Evolutionary conservation across 2,797 vertebrate species (phyloP).

Genomic region (Sebastiscus albofasciatus): DNA sequence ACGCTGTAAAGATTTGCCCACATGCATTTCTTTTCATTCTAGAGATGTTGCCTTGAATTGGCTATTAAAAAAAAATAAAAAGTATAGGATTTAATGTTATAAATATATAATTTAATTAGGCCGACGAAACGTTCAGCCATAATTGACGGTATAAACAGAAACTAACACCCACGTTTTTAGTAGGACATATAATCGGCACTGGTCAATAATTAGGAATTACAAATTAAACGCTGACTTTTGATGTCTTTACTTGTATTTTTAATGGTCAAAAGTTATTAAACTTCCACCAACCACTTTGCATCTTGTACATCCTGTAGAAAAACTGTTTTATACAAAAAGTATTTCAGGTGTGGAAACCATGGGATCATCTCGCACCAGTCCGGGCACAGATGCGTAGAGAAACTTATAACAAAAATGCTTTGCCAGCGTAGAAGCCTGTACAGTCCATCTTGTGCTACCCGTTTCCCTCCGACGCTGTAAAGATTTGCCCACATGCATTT

Average conservation of each 20-base stretch:
- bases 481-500: conserved; percentile 65
- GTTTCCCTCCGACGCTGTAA: conserved; percentile 71
- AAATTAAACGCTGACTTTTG: not conserved
- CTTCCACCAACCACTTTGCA: conserved; percentile 39
- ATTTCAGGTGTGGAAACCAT: conserved; percentile 68
- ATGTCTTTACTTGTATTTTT: not conserved
- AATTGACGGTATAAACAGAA: not conserved
- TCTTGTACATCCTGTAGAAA: conserved; percentile 70
- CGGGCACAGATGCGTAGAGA: conserved; percentile 67
- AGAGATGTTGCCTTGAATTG: conserved; percentile 83
- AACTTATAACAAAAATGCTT: conserved; percentile 69
- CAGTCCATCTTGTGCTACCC: conserved; percentile 79
- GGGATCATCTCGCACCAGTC: conserved; percentile 61
- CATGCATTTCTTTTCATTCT: conserved; percentile 75
- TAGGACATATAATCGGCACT: not conserved
- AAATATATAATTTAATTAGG: conserved; percentile 66
- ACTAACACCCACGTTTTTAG: not conserved
- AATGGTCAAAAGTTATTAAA: not conserved
- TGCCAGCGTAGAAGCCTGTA: conserved; percentile 79
- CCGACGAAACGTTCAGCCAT: not conserved
- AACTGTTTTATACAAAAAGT: conserved; percentile 75
- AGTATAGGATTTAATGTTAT: conserved; percentile 73
- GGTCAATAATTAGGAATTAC: not conserved
- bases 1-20: conserved; percentile 74
- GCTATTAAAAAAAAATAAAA: conserved; percentile 60